Evolutionary conservation across 2,888 invertebrate species (phyloP), one percentile per base, ranked within the genome.

Genomic region (Romanomermis culicivorax): DNA sequence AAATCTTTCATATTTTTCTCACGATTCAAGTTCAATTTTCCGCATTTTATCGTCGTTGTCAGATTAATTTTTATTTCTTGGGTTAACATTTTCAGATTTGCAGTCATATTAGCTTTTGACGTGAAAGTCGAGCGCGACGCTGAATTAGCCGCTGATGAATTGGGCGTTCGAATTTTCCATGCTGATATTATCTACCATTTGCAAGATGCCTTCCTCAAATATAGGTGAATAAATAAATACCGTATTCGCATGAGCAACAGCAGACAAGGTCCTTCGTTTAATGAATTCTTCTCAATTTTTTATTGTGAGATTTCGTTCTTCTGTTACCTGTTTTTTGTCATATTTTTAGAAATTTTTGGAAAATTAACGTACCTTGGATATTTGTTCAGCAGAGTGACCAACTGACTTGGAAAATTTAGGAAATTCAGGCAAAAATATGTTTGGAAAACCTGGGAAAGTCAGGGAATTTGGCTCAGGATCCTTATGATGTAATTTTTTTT

Each of bases 181-280:
- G 97, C 97, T 4, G 93, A 99, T 75, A 99, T 99, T 70, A 99
- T 99, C 68, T 99, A 99, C 75, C 99, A 99, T 74, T 77, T 99
- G 68, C 95, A 95, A 74, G 97, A 99, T 73, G 84, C 85, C 71
- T 99, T 97, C 76, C 54, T 67, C 27, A 66, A 65, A 55, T 66
- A 68, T 55, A 58, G 64, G 64, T 64, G n/a, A n/a, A n/a, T n/a
- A n/a, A n/a, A n/a, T n/a, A n/a, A n/a, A n/a, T n/a, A n/a, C 29
- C 25, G 55, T 51, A 49, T 24, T 25, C 49, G 25, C 20, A 42
- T n/a, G 27, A 52, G 51, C n/a, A 25, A 24, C 24, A 17, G 42
- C 29, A 55, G 53, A 25, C 14, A 23, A 29, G 25, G 47, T 17
- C 11, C 11, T 42, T 14, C 11, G 11, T 14, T 14, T 42, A 42